Evolutionary conservation across 2,888 invertebrate genomes (phyloP).

Genomic region (Conomelus anceps): DNA sequence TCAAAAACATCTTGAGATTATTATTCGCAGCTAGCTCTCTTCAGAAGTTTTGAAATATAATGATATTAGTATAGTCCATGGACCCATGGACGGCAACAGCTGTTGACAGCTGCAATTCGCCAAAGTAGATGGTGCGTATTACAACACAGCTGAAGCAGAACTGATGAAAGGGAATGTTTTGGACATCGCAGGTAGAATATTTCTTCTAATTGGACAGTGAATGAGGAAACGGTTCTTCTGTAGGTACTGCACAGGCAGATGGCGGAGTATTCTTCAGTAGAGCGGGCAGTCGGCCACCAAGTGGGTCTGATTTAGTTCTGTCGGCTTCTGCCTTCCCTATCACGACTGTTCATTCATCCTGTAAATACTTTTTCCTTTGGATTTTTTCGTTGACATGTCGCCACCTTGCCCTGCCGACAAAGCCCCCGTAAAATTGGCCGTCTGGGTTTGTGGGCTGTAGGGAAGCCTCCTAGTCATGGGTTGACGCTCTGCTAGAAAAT

Average conservation of each 20-base stretch:
- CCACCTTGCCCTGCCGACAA: background rate
- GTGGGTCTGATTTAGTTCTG: background rate
- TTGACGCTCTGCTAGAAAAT: background rate
- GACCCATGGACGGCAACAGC: background rate
- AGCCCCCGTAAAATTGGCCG: background rate
- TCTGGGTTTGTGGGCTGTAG: background rate
- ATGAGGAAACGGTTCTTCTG: background rate
- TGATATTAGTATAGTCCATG: background rate
- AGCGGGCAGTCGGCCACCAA: background rate
- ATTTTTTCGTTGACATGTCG: background rate
- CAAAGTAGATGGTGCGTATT: background rate
- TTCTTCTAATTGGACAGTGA: background rate
- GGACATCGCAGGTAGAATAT: background rate
- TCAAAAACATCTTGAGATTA: too few species aligned
- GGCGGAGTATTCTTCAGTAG: background rate
- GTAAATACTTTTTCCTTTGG: background rate
- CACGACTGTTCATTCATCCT: background rate
- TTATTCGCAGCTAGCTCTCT: background rate
- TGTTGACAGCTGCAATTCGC: background rate
- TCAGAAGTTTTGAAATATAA: background rate
- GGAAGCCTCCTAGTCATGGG: background rate
- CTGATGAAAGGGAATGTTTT: background rate
- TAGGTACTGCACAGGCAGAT: background rate
- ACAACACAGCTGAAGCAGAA: background rate
- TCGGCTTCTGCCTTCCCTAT: background rate